phyloP scores from a whole-genome alignment of 2,888 invertebrate species.

The Odontothrips loti region DNA sequence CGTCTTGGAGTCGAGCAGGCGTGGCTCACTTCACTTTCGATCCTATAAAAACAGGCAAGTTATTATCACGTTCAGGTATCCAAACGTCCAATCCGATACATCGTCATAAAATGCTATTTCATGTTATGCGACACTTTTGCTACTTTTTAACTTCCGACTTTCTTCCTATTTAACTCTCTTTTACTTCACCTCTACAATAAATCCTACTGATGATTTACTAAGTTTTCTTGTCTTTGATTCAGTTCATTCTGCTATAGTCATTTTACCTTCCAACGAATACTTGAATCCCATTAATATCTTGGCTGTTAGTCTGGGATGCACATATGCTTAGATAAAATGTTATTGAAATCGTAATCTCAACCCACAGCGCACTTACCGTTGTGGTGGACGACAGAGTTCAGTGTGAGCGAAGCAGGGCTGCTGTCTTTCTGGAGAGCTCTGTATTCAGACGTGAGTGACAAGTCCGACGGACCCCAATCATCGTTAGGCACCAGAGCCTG shows the following conservation, averaged over 20 bases:
- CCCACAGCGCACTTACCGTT: neutral
- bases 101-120: neutral
- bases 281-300: too few species aligned
- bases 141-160: too few species aligned
- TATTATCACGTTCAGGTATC: neutral
- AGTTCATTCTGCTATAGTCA: too few species aligned
- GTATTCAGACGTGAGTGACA: neutral
- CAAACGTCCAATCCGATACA: neutral
- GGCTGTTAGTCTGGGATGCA: too few species aligned
- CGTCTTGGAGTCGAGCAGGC: neutral
- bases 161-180: too few species aligned
- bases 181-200: too few species aligned
- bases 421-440: neutral
- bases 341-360: neutral
- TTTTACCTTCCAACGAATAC: too few species aligned
- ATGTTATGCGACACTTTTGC: too few species aligned
- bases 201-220: too few species aligned
- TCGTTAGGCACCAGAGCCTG: conserved; percentile 50
- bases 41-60: conserved; percentile 18
- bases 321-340: too few species aligned
- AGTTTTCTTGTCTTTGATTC: too few species aligned
- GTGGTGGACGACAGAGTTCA: neutral
- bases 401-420: neutral
- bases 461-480: conserved; percentile 62
- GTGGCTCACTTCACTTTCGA: neutral